Evolutionary conservation across 2,888 invertebrate genomes (phyloP), one percentile per base, ranked within the genome.

Genomic region (Rhagonycha lutea): DNA sequence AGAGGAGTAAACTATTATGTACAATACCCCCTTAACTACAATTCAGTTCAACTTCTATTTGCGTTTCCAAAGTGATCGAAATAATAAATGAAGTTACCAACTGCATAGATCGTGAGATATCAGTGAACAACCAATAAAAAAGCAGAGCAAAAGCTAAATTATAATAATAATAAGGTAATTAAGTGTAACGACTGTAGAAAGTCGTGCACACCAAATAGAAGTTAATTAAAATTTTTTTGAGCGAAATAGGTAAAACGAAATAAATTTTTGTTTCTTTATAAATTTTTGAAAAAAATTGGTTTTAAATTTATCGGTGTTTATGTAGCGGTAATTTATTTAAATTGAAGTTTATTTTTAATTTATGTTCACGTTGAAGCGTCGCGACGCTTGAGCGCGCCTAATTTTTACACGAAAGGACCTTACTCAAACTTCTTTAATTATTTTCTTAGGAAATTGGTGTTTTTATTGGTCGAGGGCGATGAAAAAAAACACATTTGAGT

Each of bases 311-410:
- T 60, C 67, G 26, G 14, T 74, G 65, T 72, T 68, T 75, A 62
- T 71, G 68, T 69, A 71, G 61, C 61, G 60, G 62, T 72, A 75
- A 72, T 72, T 72, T 72, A 75, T 75, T 75, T 75, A 75, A 75
- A 75, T 75, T 72, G 47, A 75, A 75, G 75, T 75, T 75, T 75
- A 72, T 75, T 75, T 75, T 75, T 75, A 75, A 75, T 75, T 75
- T 75, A 72, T 72, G 69, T 69, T 61, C 32, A 32, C 32, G 32
- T 32, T n/a, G 32, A n/a, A 32, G 32, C 32, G 32, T 32, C 61
- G 65, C 67, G 18, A 18, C 68, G 26, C 69, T 71, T 3, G 11
- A 65, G 65, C 72, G 14, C 72, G 61, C 69, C 75, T 75, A 75
- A 75, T 72, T 69, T 72, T 63, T 69, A 60, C 75, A 69, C 32